Conservation (phyloP, 2,113 vertebrate genomes). For the Channa argus region DNA sequence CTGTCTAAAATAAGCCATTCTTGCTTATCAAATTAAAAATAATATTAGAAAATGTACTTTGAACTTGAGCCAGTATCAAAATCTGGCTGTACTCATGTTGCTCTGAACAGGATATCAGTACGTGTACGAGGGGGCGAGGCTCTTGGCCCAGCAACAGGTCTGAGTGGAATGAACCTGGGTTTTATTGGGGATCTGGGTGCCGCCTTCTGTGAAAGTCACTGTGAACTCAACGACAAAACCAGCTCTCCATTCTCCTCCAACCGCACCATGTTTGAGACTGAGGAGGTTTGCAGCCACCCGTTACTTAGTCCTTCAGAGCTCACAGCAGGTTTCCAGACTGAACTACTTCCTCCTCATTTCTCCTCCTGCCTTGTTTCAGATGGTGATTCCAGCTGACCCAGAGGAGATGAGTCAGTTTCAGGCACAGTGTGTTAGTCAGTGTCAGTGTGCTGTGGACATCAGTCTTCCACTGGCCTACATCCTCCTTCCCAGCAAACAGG, state of each 20-base stretch:
- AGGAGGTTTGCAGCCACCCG: conserved; percentile 83
- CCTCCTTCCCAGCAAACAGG: conserved; percentile 91
- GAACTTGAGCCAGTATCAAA: background rate
- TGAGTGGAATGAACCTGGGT: conserved; percentile 71
- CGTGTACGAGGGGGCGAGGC: conserved; percentile 79
- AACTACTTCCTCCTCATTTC: background rate
- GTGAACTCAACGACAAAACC: conserved; percentile 87
- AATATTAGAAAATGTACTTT: background rate
- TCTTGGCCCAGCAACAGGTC: conserved; percentile 72
- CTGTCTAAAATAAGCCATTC: background rate
- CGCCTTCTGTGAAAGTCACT: conserved; percentile 88
- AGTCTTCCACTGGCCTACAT: conserved; percentile 85
- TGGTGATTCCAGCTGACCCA: conserved; percentile 93
- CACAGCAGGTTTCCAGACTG: background rate
- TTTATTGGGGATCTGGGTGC: conserved; percentile 84
- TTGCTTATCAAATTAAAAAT: background rate
- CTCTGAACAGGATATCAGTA: conserved; percentile 77
- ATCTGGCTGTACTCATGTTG: background rate
- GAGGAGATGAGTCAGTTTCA: conserved; percentile 93
- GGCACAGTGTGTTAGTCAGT: conserved; percentile 86
- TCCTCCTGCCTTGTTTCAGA: conserved; percentile 72
- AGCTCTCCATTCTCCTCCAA: conserved; percentile 93
- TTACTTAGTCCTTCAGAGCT: accelerated
- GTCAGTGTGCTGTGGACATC: conserved; percentile 88
- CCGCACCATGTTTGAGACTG: conserved; percentile 94